phyloP scores from a whole-genome alignment of 1,140 invertebrate genomes.

The Leptinotarsa lineolata region DNA sequence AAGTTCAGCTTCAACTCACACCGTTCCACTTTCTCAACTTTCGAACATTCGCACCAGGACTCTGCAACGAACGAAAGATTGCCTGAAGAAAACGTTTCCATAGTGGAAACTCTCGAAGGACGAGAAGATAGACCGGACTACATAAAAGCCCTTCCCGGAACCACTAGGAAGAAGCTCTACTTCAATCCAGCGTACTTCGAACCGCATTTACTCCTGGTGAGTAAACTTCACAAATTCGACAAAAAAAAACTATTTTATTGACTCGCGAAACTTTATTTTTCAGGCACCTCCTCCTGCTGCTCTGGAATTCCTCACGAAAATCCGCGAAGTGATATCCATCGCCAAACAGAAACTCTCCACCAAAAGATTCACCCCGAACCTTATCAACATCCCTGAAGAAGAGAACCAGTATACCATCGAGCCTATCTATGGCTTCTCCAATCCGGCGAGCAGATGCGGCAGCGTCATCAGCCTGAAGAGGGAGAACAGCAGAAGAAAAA shows the following conservation, averaged over 20 bases:
- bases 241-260: not conserved
- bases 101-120: slow-evolving; percentile 76
- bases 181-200: slow-evolving; percentile 90
- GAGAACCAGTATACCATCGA: slow-evolving; percentile 59
- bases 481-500: slow-evolving; percentile 61
- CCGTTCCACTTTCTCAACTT: slow-evolving; percentile 19
- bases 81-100: slow-evolving; percentile 81
- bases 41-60: slow-evolving; percentile 53
- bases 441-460: slow-evolving; percentile 58
- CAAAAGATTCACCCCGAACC: slow-evolving; percentile 77
- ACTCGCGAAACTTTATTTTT: slow-evolving; percentile 43
- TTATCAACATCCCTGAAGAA: slow-evolving; percentile 83
- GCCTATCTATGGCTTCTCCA: slow-evolving; percentile 54
- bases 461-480: slow-evolving; percentile 63
- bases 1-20: slow-evolving; percentile 39
- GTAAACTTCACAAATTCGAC: slow-evolving; percentile 30
- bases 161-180: slow-evolving; percentile 76
- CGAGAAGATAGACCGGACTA: slow-evolving; percentile 66
- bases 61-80: slow-evolving; percentile 69
- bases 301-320: slow-evolving; percentile 83
- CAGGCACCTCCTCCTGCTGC: slow-evolving; percentile 84
- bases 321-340: slow-evolving; percentile 84
- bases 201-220: slow-evolving; percentile 78
- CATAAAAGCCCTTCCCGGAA: slow-evolving; percentile 64
- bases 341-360: slow-evolving; percentile 84